Conservation (phyloP, 2,888 invertebrate species). For the Coleophora deauratella region DNA sequence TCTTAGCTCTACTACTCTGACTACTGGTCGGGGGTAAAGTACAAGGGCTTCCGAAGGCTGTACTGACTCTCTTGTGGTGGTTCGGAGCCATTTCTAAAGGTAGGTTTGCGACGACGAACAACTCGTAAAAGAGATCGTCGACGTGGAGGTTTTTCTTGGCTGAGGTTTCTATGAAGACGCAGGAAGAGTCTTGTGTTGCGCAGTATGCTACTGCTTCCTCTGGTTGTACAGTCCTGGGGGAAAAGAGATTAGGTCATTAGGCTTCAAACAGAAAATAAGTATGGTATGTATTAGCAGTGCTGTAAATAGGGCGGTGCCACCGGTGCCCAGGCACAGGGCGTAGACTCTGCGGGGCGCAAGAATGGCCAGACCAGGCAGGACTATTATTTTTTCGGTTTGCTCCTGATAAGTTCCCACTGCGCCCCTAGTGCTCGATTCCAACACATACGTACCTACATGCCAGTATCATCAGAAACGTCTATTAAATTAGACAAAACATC, state of each 20-base stretch:
- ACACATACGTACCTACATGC: too few species aligned
- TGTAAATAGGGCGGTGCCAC: too few species aligned
- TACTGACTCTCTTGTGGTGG: conserved; percentile 86
- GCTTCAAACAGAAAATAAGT: too few species aligned
- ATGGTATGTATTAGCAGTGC: too few species aligned
- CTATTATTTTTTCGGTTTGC: too few species aligned
- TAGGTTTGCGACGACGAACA: conserved; percentile 87
- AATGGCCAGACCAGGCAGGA: too few species aligned
- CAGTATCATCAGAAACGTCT: too few species aligned
- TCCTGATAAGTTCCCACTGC: too few species aligned
- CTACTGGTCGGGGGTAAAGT: conserved; percentile 81
- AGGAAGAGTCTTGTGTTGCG: conserved; percentile 82
- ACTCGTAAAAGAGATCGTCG: conserved; percentile 88
- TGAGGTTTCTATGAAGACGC: conserved; percentile 87
- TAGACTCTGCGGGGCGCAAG: too few species aligned
- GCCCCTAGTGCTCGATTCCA: too few species aligned
- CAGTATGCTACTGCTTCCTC: conserved; percentile 87
- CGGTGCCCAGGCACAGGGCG: too few species aligned
- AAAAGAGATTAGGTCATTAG: conserved; percentile 3
- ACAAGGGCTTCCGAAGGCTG: conserved; percentile 84
- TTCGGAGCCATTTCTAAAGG: conserved; percentile 93
- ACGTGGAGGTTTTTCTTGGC: conserved; percentile 87
- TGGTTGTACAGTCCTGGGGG: conserved; percentile 79
- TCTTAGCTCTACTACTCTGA: conserved; percentile 78
- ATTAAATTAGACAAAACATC: too few species aligned